Evolutionary conservation across 2,888 invertebrate species (phyloP).

Genomic region (Slavum lentiscoides): DNA sequence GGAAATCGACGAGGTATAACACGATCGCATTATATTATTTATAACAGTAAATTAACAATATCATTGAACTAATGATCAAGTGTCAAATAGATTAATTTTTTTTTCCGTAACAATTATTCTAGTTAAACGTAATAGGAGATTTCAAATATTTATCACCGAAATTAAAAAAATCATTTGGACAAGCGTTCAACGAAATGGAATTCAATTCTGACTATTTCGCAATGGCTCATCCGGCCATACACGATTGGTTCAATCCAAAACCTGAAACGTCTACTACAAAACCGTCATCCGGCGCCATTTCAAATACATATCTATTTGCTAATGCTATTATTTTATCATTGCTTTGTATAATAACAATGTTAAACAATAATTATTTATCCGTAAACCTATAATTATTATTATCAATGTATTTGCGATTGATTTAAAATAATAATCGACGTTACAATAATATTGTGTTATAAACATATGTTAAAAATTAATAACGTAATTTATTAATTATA

Average conservation of each 20-base stretch:
- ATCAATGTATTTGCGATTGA: not conserved
- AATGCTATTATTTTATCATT: slow-evolving; percentile 10
- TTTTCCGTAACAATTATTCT: not conserved
- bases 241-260: slow-evolving; percentile 20
- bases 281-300: slow-evolving; percentile 7
- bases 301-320: not conserved
- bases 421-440: not conserved
- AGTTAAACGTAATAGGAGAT: slow-evolving; percentile 21
- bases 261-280: no score
- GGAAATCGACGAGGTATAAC: slow-evolving; percentile 41
- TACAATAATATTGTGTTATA: not conserved
- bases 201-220: slow-evolving; percentile 25
- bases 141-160: slow-evolving; percentile 8
- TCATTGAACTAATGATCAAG: not conserved
- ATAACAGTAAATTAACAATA: not conserved
- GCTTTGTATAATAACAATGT: not conserved
- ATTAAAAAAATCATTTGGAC: slow-evolving; percentile 24
- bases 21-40: not conserved
- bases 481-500: not conserved
- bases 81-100: not conserved
- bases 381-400: slow-evolving; percentile 3
- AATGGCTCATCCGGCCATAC: not conserved
- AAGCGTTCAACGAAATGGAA: slow-evolving; percentile 6
- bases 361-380: slow-evolving; percentile 7
- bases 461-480: not conserved